phyloP scores from a whole-genome alignment of 2,888 invertebrate species.

The Ophion ellenae region DNA sequence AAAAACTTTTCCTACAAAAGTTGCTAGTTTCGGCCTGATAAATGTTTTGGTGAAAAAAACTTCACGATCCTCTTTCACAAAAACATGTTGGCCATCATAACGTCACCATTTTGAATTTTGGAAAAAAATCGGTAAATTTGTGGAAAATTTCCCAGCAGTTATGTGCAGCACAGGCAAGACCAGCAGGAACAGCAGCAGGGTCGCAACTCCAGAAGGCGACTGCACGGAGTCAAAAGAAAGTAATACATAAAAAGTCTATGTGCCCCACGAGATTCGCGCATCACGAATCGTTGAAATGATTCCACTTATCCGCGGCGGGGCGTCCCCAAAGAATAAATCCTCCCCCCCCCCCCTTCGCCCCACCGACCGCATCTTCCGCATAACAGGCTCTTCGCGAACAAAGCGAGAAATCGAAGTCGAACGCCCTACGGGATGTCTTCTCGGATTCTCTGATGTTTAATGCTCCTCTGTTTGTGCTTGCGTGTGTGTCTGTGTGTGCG shows the following conservation, averaged over 20 bases:
- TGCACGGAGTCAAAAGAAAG: slow-evolving; percentile 51
- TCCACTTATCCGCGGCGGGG: slow-evolving; percentile 81
- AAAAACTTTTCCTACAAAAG: too few species aligned
- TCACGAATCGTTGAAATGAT: slow-evolving; percentile 76
- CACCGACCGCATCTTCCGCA: slow-evolving; percentile 25
- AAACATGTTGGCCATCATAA: too few species aligned
- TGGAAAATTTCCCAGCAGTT: too few species aligned
- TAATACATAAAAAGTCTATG: slow-evolving; percentile 36
- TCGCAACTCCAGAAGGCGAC: slow-evolving; percentile 26
- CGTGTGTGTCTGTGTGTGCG: slow-evolving; percentile 29
- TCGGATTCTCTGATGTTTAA: slow-evolving; percentile 20
- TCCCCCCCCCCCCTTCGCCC: neutral
- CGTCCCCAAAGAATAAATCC: slow-evolving; percentile 70
- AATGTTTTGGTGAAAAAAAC: too few species aligned
- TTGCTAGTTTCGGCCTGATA: too few species aligned
- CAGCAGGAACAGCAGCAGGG: too few species aligned
- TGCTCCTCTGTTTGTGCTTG: slow-evolving; percentile 9
- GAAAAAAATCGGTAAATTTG: too few species aligned
- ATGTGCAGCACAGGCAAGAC: too few species aligned
- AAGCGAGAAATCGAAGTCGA: slow-evolving; percentile 60
- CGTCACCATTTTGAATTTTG: too few species aligned
- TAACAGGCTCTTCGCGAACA: slow-evolving; percentile 52
- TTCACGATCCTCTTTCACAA: too few species aligned
- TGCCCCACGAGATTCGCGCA: slow-evolving; percentile 50
- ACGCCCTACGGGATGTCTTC: slow-evolving; percentile 49